phyloP scores from a whole-genome alignment of 2,113 vertebrate genomes.

The Pteronura brasiliensis region DNA sequence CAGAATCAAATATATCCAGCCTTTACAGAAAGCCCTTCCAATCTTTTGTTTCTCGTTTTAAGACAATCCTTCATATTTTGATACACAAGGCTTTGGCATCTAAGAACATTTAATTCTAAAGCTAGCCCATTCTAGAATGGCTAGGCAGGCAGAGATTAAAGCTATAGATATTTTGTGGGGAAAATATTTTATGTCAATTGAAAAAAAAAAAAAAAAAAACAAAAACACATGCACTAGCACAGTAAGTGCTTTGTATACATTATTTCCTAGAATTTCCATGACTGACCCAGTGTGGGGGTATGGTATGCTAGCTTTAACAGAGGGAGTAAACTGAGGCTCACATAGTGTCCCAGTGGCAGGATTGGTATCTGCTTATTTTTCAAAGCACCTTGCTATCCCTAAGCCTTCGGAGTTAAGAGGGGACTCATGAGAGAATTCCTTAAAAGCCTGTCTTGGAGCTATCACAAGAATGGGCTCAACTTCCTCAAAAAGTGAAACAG shows the following conservation, averaged over 20 bases:
- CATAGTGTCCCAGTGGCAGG: not conserved
- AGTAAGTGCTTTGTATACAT: rapidly evolving
- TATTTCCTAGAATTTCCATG: not conserved
- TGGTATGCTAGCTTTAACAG: not conserved
- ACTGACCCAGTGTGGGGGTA: rapidly evolving
- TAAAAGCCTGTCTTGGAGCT: not conserved
- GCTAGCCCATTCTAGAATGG: not conserved
- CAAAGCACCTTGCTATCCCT: not conserved
- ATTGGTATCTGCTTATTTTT: not conserved
- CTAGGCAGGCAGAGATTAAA: not conserved
- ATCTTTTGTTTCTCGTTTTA: not conserved
- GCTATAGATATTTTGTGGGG: not conserved
- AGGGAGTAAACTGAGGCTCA: not conserved
- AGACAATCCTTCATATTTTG: not conserved
- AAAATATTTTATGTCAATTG: not conserved
- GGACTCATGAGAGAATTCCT: not conserved
- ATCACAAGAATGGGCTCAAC: not conserved
- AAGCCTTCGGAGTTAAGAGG: not conserved
- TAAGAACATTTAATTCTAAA: not conserved
- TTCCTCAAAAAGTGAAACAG: not conserved
- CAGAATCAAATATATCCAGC: not conserved
- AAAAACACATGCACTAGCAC: not conserved
- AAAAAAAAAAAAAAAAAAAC: not conserved
- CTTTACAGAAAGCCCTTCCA: not conserved
- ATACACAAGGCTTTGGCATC: not conserved